A percentile compares a stretch with the other conserved stretches of the same genome.
Conservation (phyloP, 2,797 vertebrate genomes). For the Malurus splendens region DNA sequence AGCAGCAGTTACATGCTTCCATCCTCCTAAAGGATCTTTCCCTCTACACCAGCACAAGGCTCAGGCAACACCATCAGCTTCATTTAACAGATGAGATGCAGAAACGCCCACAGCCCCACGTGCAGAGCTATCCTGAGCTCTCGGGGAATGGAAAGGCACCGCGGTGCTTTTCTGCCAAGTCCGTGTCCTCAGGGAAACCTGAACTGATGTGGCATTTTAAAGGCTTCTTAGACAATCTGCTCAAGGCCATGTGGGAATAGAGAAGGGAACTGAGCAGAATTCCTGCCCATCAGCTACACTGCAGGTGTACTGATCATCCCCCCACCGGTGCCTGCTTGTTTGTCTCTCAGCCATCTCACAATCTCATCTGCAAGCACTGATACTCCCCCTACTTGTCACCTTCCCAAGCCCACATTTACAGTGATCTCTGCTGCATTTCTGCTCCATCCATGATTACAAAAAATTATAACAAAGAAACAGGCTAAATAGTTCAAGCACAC, state of each 20-base stretch:
- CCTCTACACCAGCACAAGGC: not conserved
- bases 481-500: not conserved
- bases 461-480: not conserved
- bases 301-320: not conserved
- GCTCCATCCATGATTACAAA: not conserved
- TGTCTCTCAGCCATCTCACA: not conserved
- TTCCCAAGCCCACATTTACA: not conserved
- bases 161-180: rapidly evolving
- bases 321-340: not conserved
- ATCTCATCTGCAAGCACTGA: not conserved
- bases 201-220: not conserved
- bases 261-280: not conserved
- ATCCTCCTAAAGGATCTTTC: not conserved
- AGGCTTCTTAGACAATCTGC: not conserved
- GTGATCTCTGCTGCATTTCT: not conserved
- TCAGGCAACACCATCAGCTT: not conserved
- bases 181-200: not conserved
- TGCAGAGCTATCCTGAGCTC: not conserved
- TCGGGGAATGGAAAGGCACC: not conserved
- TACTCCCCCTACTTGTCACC: not conserved
- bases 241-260: not conserved
- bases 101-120: rapidly evolving
- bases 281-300: not conserved
- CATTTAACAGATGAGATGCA: not conserved
- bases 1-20: not conserved